phyloP scores from a whole-genome alignment of 2,113 vertebrate species.

The Cryptotis parvus region DNA sequence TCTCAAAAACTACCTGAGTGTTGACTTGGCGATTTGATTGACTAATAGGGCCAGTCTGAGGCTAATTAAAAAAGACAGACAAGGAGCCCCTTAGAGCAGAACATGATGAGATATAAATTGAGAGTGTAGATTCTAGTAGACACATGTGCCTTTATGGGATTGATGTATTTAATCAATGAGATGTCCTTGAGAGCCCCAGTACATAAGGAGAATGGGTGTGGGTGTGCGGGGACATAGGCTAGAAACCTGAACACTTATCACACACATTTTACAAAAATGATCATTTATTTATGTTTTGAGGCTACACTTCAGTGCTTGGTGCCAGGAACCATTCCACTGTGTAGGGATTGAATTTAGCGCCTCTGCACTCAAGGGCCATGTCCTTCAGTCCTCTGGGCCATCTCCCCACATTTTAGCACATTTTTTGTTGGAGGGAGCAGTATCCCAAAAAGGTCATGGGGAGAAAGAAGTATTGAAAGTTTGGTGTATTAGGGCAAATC shows the following conservation, averaged over 20 bases:
- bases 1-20: slow-evolving; percentile 5
- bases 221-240: background rate
- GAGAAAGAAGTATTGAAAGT: background rate
- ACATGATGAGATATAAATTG: background rate
- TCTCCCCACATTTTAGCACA: background rate
- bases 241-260: background rate
- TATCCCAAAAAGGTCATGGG: background rate
- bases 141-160: background rate
- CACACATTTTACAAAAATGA: background rate
- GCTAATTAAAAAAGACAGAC: slow-evolving; percentile 21
- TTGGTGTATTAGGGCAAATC: background rate
- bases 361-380: too few relatives aligned
- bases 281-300: too few relatives aligned
- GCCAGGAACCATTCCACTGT: too few relatives aligned
- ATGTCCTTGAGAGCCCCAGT: background rate
- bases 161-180: background rate
- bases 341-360: too few relatives aligned
- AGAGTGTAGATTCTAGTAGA: background rate
- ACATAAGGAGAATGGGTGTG: background rate
- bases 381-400: too few relatives aligned
- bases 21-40: background rate
- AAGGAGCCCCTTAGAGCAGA: background rate
- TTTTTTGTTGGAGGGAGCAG: background rate
- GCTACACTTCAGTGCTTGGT: too few relatives aligned
- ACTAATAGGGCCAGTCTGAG: background rate